Evolutionary conservation across 2,113 vertebrate genomes (phyloP), one percentile per base, ranked within the genome.

Genomic region (Sporophila hypoxantha): DNA sequence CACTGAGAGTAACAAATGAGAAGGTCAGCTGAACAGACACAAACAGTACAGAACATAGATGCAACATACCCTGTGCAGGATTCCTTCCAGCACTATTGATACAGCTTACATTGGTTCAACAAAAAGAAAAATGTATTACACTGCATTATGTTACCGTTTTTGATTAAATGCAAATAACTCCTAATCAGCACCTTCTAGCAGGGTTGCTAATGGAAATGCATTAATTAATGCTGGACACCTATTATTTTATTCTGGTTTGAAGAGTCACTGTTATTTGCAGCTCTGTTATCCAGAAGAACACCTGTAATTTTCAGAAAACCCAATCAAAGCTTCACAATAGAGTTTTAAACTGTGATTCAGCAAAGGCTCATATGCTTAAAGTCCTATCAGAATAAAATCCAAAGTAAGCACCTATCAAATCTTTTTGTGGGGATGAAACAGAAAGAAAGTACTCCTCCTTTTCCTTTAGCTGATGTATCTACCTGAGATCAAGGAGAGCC

Each of bases 151-250:
- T 84, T 90, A 82, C 75, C 53, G 90, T 94, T 97, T 88, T 65
- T 91, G 32, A 94, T 93, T 88, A 94, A 96, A 94, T 88, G 44
- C 53, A 95, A 89, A 81, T 44, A 91, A 85, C 42, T 88, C 91
- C 93, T 89, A 83, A 92, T 84, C 69, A 87, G 61, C 39, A 87
- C 69, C 73, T 93, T 84, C 86, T 94, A 69, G 52, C 21, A 64
- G 21, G 57, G 27, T 59, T 95, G 88, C 77, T 91, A 87, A 88
- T 69, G 57, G 88, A 95, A 93, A 94, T n/a, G 62, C 32, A 81
- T 87, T 93, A 87, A 95, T 90, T 94, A 92, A 87, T 37, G 57
- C n/a, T 42, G 76, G 71, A 82, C 87, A 83, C 55, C 75, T 83
- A 53, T 61, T 19, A 95, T 87, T 95, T 69, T 84, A 68, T 15